Percentiles rank a stretch among this genome's conserved stretches.
Conservation (phyloP, 2,797 vertebrate species). For the Epinephelus coioides region DNA sequence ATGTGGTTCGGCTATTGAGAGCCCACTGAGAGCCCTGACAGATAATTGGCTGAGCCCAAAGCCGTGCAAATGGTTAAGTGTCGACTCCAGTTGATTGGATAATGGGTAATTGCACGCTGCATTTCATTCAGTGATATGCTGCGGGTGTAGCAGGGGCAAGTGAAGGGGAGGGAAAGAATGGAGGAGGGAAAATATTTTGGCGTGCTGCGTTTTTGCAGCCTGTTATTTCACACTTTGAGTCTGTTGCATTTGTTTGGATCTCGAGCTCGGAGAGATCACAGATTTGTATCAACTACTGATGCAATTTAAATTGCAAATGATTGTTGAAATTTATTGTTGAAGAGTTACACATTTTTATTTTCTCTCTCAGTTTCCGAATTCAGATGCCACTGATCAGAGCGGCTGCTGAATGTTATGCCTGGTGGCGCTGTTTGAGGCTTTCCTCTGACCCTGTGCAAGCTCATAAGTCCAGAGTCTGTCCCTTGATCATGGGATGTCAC, state of each 20-base stretch:
- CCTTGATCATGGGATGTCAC: slow-evolving; percentile 68
- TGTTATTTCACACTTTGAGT: slow-evolving; percentile 64
- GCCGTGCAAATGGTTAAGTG: slow-evolving; percentile 77
- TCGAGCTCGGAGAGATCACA: slow-evolving; percentile 41
- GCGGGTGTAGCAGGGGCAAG: slow-evolving; percentile 53
- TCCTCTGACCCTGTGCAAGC: slow-evolving; percentile 33
- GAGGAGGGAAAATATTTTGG: slow-evolving; percentile 65
- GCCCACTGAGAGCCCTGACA: slow-evolving; percentile 65
- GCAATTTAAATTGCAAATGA: slow-evolving; percentile 68
- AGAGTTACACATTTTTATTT: slow-evolving; percentile 10
- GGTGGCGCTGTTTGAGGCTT: slow-evolving; percentile 40
- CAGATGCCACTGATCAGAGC: slow-evolving; percentile 3
- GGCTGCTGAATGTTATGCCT: slow-evolving; percentile 22
- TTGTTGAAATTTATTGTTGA: slow-evolving; percentile 30
- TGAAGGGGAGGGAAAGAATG: slow-evolving; percentile 44
- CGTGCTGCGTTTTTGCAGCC: slow-evolving; percentile 57
- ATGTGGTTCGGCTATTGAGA: slow-evolving; percentile 46
- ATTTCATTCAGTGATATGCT: slow-evolving; percentile 74
- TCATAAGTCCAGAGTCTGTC: slow-evolving; percentile 27
- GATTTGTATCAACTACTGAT: slow-evolving; percentile 55
- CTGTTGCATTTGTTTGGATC: slow-evolving; percentile 58
- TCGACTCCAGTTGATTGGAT: slow-evolving; percentile 77
- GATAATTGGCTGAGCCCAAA: slow-evolving; percentile 76
- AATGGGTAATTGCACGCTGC: slow-evolving; percentile 78
- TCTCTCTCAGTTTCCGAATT: slow-evolving; percentile 21